A percentile compares a stretch with the other conserved stretches of the same genome.
phyloP scores from a whole-genome alignment of 2,888 invertebrate species.

The Harmothoe impar region DNA sequence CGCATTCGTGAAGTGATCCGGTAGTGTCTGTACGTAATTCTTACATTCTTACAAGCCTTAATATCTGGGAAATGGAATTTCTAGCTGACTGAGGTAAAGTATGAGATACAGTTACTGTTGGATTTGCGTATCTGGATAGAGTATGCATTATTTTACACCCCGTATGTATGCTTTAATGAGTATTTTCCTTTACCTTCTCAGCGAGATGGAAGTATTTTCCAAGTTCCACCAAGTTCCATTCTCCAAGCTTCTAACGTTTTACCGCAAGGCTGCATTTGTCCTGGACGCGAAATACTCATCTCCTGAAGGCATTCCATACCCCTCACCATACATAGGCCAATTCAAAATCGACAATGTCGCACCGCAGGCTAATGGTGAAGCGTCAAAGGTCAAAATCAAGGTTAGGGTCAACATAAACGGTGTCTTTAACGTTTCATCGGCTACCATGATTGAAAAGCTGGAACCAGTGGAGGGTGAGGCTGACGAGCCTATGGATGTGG shows the following conservation, averaged over 20 bases:
- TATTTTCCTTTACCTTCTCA: slow-evolving; percentile 82
- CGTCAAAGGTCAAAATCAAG: slow-evolving; percentile 96
- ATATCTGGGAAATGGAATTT: too few relatives aligned
- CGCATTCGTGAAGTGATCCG: too few relatives aligned
- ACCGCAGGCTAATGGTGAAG: slow-evolving; percentile 93
- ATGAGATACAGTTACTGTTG: too few relatives aligned
- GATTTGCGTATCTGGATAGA: too few relatives aligned
- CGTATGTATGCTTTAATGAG: too few relatives aligned
- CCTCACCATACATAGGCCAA: slow-evolving; percentile 74
- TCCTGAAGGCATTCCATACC: slow-evolving; percentile 86
- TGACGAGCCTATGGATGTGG: slow-evolving; percentile 76
- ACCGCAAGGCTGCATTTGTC: slow-evolving; percentile 93
- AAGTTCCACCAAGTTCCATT: slow-evolving; percentile 94
- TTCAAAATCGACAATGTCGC: slow-evolving; percentile 86
- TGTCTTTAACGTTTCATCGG: slow-evolving; percentile 93
- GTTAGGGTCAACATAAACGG: slow-evolving; percentile 97
- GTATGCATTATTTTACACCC: too few relatives aligned
- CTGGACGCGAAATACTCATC: slow-evolving; percentile 93
- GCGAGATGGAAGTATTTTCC: slow-evolving; percentile 94
- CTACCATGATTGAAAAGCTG: slow-evolving; percentile 86
- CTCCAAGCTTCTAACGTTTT: slow-evolving; percentile 96
- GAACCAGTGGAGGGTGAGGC: slow-evolving; percentile 77
- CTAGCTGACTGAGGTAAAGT: too few relatives aligned
- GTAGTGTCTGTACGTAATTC: too few relatives aligned
- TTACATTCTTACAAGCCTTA: too few relatives aligned